Conservation (phyloP, 2,888 invertebrate genomes). For the Phymatocera aterrima region DNA sequence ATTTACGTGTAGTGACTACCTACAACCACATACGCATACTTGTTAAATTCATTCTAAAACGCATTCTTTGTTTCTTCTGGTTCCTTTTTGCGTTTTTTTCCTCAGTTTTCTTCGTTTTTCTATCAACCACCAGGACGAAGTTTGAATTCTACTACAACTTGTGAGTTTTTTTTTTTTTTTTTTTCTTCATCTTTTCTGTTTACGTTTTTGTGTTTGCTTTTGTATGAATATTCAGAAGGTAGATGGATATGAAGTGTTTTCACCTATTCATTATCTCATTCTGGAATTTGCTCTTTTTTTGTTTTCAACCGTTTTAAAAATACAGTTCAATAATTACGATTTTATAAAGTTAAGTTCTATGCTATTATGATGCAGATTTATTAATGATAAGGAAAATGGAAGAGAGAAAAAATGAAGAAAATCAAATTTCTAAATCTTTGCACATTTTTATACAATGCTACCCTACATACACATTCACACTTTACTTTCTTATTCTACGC, state of each 20-base stretch:
- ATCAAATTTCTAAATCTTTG: conserved; percentile 23
- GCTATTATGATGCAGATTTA: no score
- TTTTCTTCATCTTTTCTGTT: not conserved
- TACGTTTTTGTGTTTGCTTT: not conserved
- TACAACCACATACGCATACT: not conserved
- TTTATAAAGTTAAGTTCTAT: conserved; percentile 28
- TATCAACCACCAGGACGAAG: no score
- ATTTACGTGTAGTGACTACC: no score
- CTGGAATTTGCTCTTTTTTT: not conserved
- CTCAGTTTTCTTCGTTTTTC: no score
- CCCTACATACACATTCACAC: no score
- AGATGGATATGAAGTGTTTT: conserved; percentile 8
- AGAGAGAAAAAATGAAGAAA: not conserved
- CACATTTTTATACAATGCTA: conserved; percentile 20
- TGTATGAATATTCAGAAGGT: conserved; percentile 19
- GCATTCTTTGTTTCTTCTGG: not conserved
- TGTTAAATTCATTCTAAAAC: not conserved
- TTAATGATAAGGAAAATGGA: conserved; percentile 13
- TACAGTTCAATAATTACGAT: conserved; percentile 23
- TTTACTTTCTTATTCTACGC: conserved; percentile 39
- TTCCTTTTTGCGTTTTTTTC: not conserved
- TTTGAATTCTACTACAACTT: no score
- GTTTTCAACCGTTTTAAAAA: not conserved
- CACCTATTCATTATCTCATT: conserved; percentile 25
- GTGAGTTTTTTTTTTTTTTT: no score